These are phyloP conservation scores for Corythaeola cristata DNA, from an alignment of 2,113 vertebrate species.

Conservation along the genomic window DNA sequence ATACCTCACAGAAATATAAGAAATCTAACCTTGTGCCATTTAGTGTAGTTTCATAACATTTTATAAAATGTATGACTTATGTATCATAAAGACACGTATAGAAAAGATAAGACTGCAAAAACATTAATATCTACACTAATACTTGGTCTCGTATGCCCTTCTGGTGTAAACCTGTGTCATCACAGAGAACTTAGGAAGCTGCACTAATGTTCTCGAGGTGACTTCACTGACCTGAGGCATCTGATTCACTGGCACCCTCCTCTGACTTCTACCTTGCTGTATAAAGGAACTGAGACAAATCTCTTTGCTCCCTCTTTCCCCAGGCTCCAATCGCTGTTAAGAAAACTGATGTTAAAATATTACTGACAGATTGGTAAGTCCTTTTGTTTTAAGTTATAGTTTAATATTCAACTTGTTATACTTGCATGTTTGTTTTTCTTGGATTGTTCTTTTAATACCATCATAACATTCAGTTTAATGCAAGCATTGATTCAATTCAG, in stretches of 20 bases:
- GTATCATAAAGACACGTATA: not conserved
- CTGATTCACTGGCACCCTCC: not conserved
- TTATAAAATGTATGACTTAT: not conserved
- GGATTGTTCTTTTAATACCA: not conserved
- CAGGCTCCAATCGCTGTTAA: not conserved
- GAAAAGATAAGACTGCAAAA: not conserved
- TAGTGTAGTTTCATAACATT: not conserved
- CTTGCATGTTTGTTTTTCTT: not conserved
- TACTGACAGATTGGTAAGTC: conserved; percentile 43
- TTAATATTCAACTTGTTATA: not conserved
- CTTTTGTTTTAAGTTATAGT: not conserved
- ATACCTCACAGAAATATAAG: not conserved
- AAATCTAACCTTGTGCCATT: not conserved
- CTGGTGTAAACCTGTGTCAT: not conserved
- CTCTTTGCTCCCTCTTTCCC: not conserved
- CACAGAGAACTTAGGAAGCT: not conserved
- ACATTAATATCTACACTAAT: not conserved
- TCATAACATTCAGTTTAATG: not conserved
- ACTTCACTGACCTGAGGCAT: not conserved
- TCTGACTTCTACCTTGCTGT: not conserved
- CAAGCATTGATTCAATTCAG: not conserved
- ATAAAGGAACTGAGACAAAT: not conserved
- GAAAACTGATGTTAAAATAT: not conserved
- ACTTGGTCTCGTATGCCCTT: not conserved
- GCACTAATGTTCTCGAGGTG: not conserved